Evolutionary conservation across 1,140 invertebrate genomes (phyloP).

Genomic region (Atopsyche davidsoni): DNA sequence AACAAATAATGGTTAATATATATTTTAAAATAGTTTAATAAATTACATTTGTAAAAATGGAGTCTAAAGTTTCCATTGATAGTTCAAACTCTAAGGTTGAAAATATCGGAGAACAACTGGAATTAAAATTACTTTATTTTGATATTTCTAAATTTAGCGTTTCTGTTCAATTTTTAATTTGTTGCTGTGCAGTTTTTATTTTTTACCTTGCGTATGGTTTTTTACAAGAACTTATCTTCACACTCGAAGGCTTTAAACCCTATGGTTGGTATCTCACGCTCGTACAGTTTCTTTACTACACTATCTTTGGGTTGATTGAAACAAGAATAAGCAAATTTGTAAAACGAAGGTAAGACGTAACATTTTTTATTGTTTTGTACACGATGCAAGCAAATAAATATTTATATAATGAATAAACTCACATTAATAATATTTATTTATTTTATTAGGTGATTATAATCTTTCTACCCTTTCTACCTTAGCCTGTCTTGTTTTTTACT

Average conservation of each 20-base stretch:
- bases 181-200: constrained; percentile 73
- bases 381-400: no score
- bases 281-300: constrained; percentile 85
- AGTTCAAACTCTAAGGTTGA: no score
- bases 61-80: no score
- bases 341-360: constrained; percentile 56
- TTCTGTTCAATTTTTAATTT: constrained; percentile 68
- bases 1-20: no score
- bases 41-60: no score
- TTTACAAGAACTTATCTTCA: constrained; percentile 90
- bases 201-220: constrained; percentile 90
- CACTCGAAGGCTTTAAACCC: constrained; percentile 77
- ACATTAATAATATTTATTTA: constrained; percentile 1
- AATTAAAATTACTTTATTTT: constrained; percentile 65
- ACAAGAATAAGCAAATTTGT: constrained; percentile 58
- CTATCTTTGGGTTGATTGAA: constrained; percentile 74
- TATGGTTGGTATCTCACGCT: constrained; percentile 91
- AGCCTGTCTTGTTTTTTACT: no score
- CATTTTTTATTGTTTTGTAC: no score
- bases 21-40: no score
- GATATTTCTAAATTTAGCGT: constrained; percentile 62
- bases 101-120: no score
- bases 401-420: no score
- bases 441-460: no score
- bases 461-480: no score